These are phyloP conservation scores for Nerophis ophidion DNA, from an alignment of 2,113 vertebrate genomes.

Conservation along the genomic window DNA sequence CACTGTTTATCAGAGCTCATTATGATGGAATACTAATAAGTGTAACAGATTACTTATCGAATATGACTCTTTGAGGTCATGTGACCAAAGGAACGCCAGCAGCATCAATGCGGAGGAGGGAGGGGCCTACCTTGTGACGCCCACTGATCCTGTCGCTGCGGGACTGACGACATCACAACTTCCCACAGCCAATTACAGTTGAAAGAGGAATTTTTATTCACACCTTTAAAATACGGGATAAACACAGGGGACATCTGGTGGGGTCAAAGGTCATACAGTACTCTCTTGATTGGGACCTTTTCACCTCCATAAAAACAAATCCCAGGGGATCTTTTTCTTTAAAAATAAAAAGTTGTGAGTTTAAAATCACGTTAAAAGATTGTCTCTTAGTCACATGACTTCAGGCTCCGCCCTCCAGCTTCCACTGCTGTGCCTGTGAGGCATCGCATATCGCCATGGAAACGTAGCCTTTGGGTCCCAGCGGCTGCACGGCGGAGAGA, in stretches of 20 bases:
- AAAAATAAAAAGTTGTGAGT: background rate
- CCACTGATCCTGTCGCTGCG: background rate
- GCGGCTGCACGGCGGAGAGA: conserved; percentile 72
- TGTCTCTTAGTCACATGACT: background rate
- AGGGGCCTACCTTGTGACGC: too few relatives aligned
- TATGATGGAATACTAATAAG: too few relatives aligned
- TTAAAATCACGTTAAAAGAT: background rate
- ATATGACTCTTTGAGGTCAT: too few relatives aligned
- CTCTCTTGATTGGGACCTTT: background rate
- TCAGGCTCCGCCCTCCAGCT: conserved; percentile 49
- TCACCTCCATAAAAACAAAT: background rate
- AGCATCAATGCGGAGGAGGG: too few relatives aligned
- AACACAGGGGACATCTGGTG: too few relatives aligned
- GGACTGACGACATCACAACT: background rate
- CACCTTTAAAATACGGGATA: background rate
- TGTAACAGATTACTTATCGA: too few relatives aligned
- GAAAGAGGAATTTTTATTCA: background rate
- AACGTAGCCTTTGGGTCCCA: conserved; percentile 79
- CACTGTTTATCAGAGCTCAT: too few relatives aligned
- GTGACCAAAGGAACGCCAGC: too few relatives aligned
- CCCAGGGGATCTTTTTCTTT: too few relatives aligned
- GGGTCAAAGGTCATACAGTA: background rate
- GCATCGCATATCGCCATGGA: conserved; percentile 90
- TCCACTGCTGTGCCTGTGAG: conserved; percentile 84
- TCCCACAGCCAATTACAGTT: background rate